Base-by-base conservation (phyloP, 2,888 invertebrate genomes). In the Aphidoletes aphidimyza region DNA sequence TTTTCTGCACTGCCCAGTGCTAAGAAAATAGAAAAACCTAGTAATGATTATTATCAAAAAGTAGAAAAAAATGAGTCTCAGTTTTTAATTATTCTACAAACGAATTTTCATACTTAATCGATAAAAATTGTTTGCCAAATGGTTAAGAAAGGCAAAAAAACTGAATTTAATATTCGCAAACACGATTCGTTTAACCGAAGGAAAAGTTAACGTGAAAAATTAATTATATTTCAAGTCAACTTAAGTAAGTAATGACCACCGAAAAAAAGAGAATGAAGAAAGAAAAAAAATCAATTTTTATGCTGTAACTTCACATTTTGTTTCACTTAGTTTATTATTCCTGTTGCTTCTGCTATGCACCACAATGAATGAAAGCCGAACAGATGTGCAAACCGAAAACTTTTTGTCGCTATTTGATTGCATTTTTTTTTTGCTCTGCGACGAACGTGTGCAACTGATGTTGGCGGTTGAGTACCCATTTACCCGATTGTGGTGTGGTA, bases 331-430 rank as follows among this genome's bases (percentile, higher is more conserved):
- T 69, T 30, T 30, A 69, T 69, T 30, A 0, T 30, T 69, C 34
- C 34, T 69, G 69, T 69, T 69, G 69, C 69, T 69, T 69, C 69
- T n/a, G n/a, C n/a, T n/a, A n/a, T n/a, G n/a, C n/a, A n/a, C n/a
- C n/a, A n/a, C n/a, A n/a, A n/a, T n/a, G n/a, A n/a, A n/a, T n/a
- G n/a, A n/a, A n/a, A n/a, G n/a, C n/a, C n/a, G n/a, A n/a, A n/a
- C n/a, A n/a, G n/a, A 69, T 17, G 34, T 11, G 14, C 2, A 14
- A 69, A 17, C 69, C 1, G 30, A 69, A 69, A 69, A 69, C 69
- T 69, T 69, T 54, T 30, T 69, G 69, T 69, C 69, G 69, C 69
- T 30, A 34, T 69, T 69, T 30, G 30, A 69, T 69, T 69, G 69
- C 34, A 69, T 30, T 69, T 69, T 69, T 69, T 0, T 30, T 14